Percentiles rank a stretch among this genome's conserved stretches.
Conservation (phyloP, 1,140 invertebrate species). For the Apis dorsata region DNA sequence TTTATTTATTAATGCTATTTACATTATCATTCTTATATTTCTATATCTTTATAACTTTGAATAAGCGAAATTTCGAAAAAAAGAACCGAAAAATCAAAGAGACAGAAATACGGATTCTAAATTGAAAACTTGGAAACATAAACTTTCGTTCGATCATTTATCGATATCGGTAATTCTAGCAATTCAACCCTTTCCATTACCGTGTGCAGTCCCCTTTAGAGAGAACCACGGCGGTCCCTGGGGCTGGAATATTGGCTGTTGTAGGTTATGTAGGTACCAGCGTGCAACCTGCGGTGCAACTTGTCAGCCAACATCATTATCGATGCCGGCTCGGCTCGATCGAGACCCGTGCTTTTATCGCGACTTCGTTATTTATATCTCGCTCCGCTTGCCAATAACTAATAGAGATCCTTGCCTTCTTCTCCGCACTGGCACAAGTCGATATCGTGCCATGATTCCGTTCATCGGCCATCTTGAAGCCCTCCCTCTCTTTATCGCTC, state of each 20-base stretch:
- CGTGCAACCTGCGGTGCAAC: slow-evolving; percentile 70
- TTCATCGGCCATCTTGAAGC: slow-evolving; percentile 16
- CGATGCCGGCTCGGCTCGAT: slow-evolving; percentile 60
- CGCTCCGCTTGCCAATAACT: slow-evolving; percentile 53
- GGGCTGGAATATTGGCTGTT: slow-evolving; percentile 38
- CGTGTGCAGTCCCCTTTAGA: slow-evolving; percentile 32
- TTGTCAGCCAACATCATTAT: slow-evolving; percentile 73
- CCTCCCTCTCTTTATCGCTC: background rate
- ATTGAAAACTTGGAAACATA: too few species aligned
- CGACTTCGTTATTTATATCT: slow-evolving; percentile 64
- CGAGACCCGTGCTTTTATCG: slow-evolving; percentile 50
- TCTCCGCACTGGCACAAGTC: background rate
- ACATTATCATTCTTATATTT: too few species aligned
- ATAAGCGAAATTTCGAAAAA: too few species aligned
- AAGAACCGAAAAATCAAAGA: too few species aligned
- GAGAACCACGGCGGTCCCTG: slow-evolving; percentile 14
- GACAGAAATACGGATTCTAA: too few species aligned
- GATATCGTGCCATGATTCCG: slow-evolving; percentile 28
- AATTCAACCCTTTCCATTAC: too few species aligned
- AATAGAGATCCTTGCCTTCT: slow-evolving; percentile 55
- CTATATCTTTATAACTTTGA: too few species aligned
- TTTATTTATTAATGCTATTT: too few species aligned
- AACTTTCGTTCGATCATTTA: too few species aligned
- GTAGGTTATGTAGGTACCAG: slow-evolving; percentile 53
- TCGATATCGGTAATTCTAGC: too few species aligned